Base-by-base conservation (phyloP, 2,113 vertebrate species). In the Rhinolophus sinicus region DNA sequence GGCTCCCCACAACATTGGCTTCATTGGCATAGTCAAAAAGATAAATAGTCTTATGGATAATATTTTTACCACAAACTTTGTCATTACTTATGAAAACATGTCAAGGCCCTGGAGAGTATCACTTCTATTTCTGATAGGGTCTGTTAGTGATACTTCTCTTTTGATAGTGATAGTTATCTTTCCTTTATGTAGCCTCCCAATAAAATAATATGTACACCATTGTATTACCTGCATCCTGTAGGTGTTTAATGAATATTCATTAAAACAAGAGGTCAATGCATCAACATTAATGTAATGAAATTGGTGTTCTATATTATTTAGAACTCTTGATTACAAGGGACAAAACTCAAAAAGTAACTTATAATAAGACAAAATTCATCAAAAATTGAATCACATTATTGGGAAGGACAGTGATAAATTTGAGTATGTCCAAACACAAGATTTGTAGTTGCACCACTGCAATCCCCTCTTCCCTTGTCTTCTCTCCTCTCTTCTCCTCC, bases 21-120 rank as follows among this genome's bases (percentile, higher is more conserved):
- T 84, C 24, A 58, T 19, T 72, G 15, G 21, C 28, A 94, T 13
- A 35, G 13, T 18, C 19, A 72, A 84, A 75, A 90, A 60, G 21
- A 54, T 12, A 70, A 50, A 65, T 35, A n/a, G 9, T 35, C 16
- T 69, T 52, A 52, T 4, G 75, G n/a, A 40, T 67, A 73, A 87
- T 67, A 86, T 81, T 91, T 70, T 76, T 24, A 24, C 44, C 33
- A 69, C 28, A 62, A 33, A 76, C 7, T 22, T 94, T 75, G 18
- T 62, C 13, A 33, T 76, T 54, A 62, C 21, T 9, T 4, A 35
- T 12, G 11, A 9, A 35, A 35, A 87, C 10, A 19, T 87, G 21
- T 60, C n/a, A 75, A 70, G 56, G 13, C 5, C 13, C 28, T 84
- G 69, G 26, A 60, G 8, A 18, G 3, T 75, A 60, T 76, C 60